Evolutionary conservation across 37 sponge, comb jelly and placozoan genomes (phyloP), one percentile per base, ranked within the genome.

Genomic region (Lycopodina hypogea): DNA sequence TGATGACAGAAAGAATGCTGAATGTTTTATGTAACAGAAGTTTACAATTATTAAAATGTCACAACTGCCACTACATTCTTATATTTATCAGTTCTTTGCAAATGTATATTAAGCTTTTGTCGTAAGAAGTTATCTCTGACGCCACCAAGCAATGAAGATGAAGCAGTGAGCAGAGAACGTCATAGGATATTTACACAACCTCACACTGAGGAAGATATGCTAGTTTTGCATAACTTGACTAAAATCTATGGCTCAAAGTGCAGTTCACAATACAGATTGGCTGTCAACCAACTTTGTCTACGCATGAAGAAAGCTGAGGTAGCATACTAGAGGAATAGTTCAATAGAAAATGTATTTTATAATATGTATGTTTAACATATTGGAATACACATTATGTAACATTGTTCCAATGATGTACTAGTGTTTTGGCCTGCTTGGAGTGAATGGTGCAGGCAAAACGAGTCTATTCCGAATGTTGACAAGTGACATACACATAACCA

Each of bases 381-480:
- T 45, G 48, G 9, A 4, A 4, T 45, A 9, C 48, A 45, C 9
- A 9, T 45, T 45, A 9, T 45, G 48, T 45, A 9, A 4, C 4
- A 4, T 9, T 70, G 12, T 24, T 70, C 22, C 3, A n/a, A n/a
- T n/a, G n/a, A n/a, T n/a, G n/a, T n/a, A n/a, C n/a, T 68, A 93
- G 94, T 93, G 94, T 56, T 95, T 95, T 92, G 97, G 97, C n/a
- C 75, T 97, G 71, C 84, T 97, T 26, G 98, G 98, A 18, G 86
- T 97, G 56, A 97, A 97, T 74, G 98, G 95, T 21, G 95, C 95
- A 41, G 98, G 98, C 26, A 97, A 97, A 89, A 97, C 98, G 3
- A 74, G 93, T 78, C 85, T 88, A 41, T 97, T 97, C 80, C 84
- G 90, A 42, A 94, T 94, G 93, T 84, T 97, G 57, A 97, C 98